Percentiles rank a stretch among this genome's conserved stretches.
These are phyloP conservation scores for Alces alces DNA, from an alignment of 2,113 vertebrate genomes.

Conservation along the genomic window DNA sequence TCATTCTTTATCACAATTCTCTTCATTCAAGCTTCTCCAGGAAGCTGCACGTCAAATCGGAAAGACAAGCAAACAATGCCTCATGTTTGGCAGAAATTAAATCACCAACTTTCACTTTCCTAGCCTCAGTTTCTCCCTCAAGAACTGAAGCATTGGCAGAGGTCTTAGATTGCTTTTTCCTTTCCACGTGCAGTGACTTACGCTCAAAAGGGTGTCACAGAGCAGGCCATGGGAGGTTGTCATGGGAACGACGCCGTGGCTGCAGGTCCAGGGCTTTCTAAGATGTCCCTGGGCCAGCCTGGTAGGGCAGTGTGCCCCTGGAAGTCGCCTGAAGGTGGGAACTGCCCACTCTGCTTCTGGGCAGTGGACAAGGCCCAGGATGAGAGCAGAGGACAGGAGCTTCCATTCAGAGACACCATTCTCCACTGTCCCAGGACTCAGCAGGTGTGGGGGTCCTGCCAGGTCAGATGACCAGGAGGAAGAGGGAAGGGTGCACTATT, in stretches of 20 bases:
- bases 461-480: background rate
- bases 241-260: background rate
- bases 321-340: background rate
- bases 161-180: background rate
- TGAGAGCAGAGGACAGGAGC: background rate
- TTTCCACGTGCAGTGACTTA: background rate
- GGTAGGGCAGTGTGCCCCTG: background rate
- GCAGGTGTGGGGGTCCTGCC: background rate
- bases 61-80: background rate
- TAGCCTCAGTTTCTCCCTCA: background rate
- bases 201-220: background rate
- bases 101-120: background rate
- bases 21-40: background rate
- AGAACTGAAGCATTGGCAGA: background rate
- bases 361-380: background rate
- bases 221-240: background rate
- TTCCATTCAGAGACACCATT: background rate
- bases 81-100: background rate
- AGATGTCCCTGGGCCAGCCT: background rate
- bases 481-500: background rate
- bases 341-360: background rate
- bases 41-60: background rate
- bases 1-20: background rate
- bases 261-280: background rate
- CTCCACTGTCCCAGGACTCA: background rate